phyloP scores from a whole-genome alignment of 2,888 invertebrate genomes.

The Anagyrus pseudococci region DNA sequence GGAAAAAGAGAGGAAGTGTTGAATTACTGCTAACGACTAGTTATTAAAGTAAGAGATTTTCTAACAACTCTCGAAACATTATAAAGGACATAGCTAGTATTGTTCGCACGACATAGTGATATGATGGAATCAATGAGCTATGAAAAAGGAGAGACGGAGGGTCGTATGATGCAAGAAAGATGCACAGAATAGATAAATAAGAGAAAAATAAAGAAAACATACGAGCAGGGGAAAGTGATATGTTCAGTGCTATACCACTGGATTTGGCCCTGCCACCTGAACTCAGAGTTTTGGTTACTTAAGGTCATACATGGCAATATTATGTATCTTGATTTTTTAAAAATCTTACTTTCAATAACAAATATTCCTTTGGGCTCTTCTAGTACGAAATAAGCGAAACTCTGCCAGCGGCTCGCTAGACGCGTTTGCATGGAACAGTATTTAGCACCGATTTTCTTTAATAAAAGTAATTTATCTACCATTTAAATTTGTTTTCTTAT shows the following conservation, averaged over 20 bases:
- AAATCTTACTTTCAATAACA: slow-evolving; percentile 39
- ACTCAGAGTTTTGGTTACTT: slow-evolving; percentile 30
- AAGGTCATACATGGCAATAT: slow-evolving; percentile 28
- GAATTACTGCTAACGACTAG: slow-evolving; percentile 38
- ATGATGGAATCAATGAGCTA: slow-evolving; percentile 23
- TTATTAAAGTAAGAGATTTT: slow-evolving; percentile 35
- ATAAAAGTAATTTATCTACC: slow-evolving; percentile 30
- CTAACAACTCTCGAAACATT: slow-evolving; percentile 26
- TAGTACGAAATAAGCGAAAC: slow-evolving; percentile 35
- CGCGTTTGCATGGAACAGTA: slow-evolving; percentile 31
- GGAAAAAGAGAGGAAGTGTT: slow-evolving; percentile 25
- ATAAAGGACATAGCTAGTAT: slow-evolving; percentile 25
- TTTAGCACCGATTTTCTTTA: slow-evolving; percentile 36
- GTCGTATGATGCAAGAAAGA: slow-evolving; percentile 18
- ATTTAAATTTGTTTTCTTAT: slow-evolving; percentile 23
- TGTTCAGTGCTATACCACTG: slow-evolving; percentile 38
- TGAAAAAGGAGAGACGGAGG: slow-evolving; percentile 9
- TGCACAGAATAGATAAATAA: slow-evolving; percentile 15
- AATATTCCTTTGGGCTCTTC: slow-evolving; percentile 35
- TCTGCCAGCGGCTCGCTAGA: slow-evolving; percentile 34
- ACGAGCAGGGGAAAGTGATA: slow-evolving; percentile 36
- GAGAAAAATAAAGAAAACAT: slow-evolving; percentile 26
- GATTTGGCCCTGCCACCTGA: slow-evolving; percentile 35
- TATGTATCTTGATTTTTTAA: slow-evolving; percentile 23
- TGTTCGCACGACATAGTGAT: slow-evolving; percentile 26